A percentile compares a stretch with the other conserved stretches of the same genome.
Conservation (phyloP, 23 tunicate species). For the Ciona savignyi region DNA sequence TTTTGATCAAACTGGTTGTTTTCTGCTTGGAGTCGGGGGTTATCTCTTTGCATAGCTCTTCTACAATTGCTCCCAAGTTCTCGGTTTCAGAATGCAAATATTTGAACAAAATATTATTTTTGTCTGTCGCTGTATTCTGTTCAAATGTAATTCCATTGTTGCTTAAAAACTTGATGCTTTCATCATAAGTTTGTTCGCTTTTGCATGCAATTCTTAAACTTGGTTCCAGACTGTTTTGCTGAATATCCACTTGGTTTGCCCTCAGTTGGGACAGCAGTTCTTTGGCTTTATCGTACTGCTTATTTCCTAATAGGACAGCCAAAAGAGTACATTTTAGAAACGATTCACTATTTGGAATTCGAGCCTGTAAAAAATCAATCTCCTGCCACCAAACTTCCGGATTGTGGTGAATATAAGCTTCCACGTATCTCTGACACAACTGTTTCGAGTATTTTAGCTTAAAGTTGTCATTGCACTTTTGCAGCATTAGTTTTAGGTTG, state of each 20-base stretch:
- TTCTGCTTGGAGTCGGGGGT: too few relatives aligned
- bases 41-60: too few relatives aligned
- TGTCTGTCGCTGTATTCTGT: background rate
- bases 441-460: background rate
- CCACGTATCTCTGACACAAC: background rate
- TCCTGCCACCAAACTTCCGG: background rate
- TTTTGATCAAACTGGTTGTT: too few relatives aligned
- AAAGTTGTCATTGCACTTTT: background rate
- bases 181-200: too few relatives aligned
- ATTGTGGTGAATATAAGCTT: background rate
- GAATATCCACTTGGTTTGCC: too few relatives aligned
- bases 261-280: background rate
- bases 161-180: background rate
- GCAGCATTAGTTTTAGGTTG: background rate
- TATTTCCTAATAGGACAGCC: background rate
- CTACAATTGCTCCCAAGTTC: too few relatives aligned
- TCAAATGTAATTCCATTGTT: background rate
- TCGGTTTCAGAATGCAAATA: too few relatives aligned
- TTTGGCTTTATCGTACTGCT: background rate
- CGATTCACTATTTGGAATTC: background rate
- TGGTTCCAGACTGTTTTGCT: too few relatives aligned
- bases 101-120: too few relatives aligned
- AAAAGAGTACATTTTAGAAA: background rate
- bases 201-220: too few relatives aligned
- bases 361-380: background rate